phyloP scores from a whole-genome alignment of 2,113 vertebrate genomes.

The Antennarius striatus region DNA sequence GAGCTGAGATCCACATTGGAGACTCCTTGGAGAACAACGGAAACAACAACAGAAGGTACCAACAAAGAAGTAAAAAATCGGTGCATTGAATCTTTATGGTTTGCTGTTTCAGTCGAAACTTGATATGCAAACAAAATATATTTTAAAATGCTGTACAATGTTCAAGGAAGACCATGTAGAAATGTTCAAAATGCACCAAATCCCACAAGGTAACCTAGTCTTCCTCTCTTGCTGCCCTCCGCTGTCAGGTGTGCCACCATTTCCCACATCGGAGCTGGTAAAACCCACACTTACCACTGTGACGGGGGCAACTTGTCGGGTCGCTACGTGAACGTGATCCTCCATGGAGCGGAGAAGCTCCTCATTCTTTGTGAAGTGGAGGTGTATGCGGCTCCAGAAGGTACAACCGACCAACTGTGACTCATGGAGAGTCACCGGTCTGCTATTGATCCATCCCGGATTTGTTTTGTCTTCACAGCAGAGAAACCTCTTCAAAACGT shows the following conservation, averaged over 20 bases:
- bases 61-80: background rate
- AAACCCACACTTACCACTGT: conserved; percentile 27
- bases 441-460: too few relatives aligned
- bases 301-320: conserved; percentile 18
- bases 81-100: too few relatives aligned
- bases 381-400: conserved; percentile 22
- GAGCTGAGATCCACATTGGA: conserved; percentile 46
- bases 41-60: conserved; percentile 34
- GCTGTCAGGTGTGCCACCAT: conserved; percentile 27
- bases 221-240: background rate
- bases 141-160: too few relatives aligned
- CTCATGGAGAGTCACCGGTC: background rate
- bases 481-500: background rate
- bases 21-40: conserved; percentile 30
- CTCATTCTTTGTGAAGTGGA: conserved; percentile 47
- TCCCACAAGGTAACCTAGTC: too few relatives aligned
- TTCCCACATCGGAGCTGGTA: conserved; percentile 15
- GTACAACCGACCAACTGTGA: background rate
- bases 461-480: conserved; percentile 3
- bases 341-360: conserved; percentile 8
- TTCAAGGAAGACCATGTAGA: too few relatives aligned
- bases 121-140: too few relatives aligned
- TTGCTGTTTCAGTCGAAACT: too few relatives aligned
- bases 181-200: too few relatives aligned
- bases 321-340: conserved; percentile 33